phyloP scores from a whole-genome alignment of 1,140 invertebrate species.

The Rhyacophila brunnea region DNA sequence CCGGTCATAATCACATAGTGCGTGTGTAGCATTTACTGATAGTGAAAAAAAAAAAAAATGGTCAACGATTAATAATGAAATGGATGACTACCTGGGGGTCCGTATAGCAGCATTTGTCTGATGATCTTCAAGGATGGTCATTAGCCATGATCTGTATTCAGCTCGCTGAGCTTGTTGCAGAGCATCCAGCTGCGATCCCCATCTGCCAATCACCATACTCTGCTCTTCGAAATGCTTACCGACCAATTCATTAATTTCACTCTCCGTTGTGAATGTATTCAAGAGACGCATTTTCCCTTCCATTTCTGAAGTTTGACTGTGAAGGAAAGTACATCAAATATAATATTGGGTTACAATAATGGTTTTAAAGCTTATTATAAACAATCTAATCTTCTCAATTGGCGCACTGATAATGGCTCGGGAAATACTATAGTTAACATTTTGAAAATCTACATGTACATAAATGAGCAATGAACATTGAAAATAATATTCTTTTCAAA shows the following conservation, averaged over 20 bases:
- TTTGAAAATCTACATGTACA: no score
- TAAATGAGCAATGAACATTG: no score
- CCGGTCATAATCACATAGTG: no score
- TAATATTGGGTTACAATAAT: no score
- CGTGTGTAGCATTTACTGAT: no score
- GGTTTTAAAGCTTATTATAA: no score
- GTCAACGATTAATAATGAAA: not conserved
- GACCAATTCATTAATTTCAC: constrained; percentile 74
- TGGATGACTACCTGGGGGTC: constrained; percentile 53
- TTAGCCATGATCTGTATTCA: constrained; percentile 77
- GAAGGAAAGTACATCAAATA: constrained; percentile 28
- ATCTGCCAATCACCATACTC: constrained; percentile 71
- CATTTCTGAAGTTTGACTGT: constrained; percentile 78
- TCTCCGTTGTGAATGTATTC: constrained; percentile 66
- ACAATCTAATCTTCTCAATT: no score
- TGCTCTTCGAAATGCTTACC: constrained; percentile 76
- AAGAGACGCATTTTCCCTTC: constrained; percentile 66
- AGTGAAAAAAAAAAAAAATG: no score
- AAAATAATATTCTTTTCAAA: no score
- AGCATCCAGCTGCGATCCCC: constrained; percentile 74
- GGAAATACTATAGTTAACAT: no score
- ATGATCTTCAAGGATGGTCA: constrained; percentile 69
- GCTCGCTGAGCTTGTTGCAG: constrained; percentile 70
- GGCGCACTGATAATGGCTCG: no score
- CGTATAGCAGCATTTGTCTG: constrained; percentile 56